phyloP scores from a whole-genome alignment of 2,113 vertebrate genomes.

The Hippocampus abdominalis region DNA sequence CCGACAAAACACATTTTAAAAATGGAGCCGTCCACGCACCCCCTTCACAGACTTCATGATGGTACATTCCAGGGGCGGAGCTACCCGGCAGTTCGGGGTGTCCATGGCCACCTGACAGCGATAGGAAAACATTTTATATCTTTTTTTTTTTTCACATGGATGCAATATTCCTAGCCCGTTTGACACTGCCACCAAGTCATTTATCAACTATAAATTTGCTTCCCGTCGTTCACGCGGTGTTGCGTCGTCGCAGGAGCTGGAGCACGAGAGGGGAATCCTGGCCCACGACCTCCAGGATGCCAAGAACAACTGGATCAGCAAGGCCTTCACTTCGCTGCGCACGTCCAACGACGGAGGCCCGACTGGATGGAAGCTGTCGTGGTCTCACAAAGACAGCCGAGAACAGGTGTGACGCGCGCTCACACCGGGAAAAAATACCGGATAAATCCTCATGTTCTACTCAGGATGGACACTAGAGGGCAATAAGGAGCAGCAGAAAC shows the following conservation, averaged over 20 bases:
- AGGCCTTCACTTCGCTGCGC: slow-evolving; percentile 90
- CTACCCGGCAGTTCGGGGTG: no score
- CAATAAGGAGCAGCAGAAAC: not conserved
- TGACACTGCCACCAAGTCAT: no score
- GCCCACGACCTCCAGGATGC: slow-evolving; percentile 86
- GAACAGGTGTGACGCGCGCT: slow-evolving; percentile 24
- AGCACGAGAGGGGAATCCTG: slow-evolving; percentile 85
- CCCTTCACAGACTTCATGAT: no score
- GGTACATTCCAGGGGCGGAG: no score
- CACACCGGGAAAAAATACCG: no score
- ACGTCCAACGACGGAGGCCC: slow-evolving; percentile 62
- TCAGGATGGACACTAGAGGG: slow-evolving; percentile 7
- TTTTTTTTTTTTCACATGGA: no score
- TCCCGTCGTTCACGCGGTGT: not conserved
- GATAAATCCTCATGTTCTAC: not conserved
- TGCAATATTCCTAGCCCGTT: no score
- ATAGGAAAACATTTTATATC: no score
- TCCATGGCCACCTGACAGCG: no score
- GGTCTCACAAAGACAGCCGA: slow-evolving; percentile 39
- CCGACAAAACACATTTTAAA: no score
- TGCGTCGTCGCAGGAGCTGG: slow-evolving; percentile 76
- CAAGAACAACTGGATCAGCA: slow-evolving; percentile 95
- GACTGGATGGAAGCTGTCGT: slow-evolving; percentile 38
- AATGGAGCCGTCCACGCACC: no score
- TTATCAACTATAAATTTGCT: no score